Percentiles rank a stretch among this genome's conserved stretches.
phyloP scores from a whole-genome alignment of 2,888 invertebrate species.

The Agelastica alni region DNA sequence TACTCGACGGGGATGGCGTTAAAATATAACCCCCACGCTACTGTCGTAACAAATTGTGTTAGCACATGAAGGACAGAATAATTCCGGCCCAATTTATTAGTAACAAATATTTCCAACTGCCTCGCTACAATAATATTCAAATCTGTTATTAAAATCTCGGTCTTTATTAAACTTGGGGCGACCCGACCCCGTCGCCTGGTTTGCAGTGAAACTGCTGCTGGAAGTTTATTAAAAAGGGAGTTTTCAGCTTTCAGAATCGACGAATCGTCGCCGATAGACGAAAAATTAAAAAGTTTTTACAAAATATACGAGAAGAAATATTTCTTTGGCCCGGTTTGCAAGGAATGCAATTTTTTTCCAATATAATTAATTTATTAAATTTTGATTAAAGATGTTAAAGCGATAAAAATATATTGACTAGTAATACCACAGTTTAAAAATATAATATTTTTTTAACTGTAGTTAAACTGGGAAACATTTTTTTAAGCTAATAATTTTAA shows the following conservation, averaged over 20 bases:
- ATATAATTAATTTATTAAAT: no score
- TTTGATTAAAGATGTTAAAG: no score
- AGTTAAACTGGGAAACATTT: no score
- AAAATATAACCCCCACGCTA: no score
- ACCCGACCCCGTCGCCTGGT: conserved; percentile 2
- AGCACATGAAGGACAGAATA: conserved; percentile 31
- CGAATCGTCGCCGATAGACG: conserved; percentile 24
- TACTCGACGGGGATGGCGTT: no score
- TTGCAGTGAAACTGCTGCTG: conserved; percentile 9
- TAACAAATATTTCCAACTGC: conserved; percentile 32
- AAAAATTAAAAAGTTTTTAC: conserved; percentile 28
- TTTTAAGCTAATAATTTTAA: no score
- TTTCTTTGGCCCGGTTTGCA: not conserved
- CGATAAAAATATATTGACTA: no score
- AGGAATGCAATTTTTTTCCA: no score
- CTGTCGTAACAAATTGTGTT: conserved; percentile 17
- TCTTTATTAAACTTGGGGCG: conserved; percentile 41
- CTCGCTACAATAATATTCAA: conserved; percentile 41
- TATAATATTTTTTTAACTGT: no score
- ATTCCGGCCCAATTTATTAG: conserved; percentile 33
- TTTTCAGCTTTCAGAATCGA: conserved; percentile 15
- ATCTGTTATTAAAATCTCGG: conserved; percentile 46
- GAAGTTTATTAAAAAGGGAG: conserved; percentile 31
- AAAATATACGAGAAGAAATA: conserved; percentile 18
- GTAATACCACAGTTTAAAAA: no score